Evolutionary conservation across 1,140 invertebrate genomes (phyloP), one percentile per base, ranked within the genome.

Genomic region (Trypoxylus dichotomus): DNA sequence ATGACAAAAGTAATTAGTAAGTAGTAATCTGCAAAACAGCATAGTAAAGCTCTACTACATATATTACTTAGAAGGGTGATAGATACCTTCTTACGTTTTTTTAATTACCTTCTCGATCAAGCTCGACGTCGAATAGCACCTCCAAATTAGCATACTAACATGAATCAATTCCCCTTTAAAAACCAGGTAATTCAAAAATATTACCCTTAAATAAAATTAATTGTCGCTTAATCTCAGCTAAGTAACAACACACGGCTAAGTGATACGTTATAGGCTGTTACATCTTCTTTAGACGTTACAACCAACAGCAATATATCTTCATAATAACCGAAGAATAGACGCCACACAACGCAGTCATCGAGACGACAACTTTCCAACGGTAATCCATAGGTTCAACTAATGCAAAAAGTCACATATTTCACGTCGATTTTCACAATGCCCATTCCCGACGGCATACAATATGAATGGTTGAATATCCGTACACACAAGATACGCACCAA

Each of bases 391-490:
- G 60, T 24, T 63, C 60, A 63, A 63, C 60, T 63, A 63, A 19
- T 27, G 60, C 25, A 63, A 63, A 63, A 63, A 63, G 60, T 63
- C 60, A 27, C 60, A 63, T 63, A 63, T 63, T 63, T 63, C 60
- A 63, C 60, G 60, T 63, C 25, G 21, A 63, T 63, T 63, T 27
- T 63, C 60, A 63, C 60, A 63, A 63, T 63, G 21, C 54, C 13
- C 54, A 58, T 58, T 21, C 19, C 15, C 54, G 54, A 41, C 11
- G 37, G 37, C 37, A 41, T 41, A 6, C 11, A 58, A 5, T n/a
- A n/a, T 63, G 60, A 63, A 63, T 63, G 60, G 19, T 6, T 19
- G 8, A 47, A n/a, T 1, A 3, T 8, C 13, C n/a, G 43, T 47
- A 47, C n/a, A 47, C 60, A 27, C 60, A 63, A 25, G 24, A 63